These are phyloP conservation scores for Danio rerio DNA, from an alignment of 2,113 vertebrate species.

Conservation along the genomic window GRCz12tu NC_133185.1:2952501-2953000, in stretches of 20 bases:
- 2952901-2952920: not conserved
- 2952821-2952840: not conserved
- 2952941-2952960: not conserved
- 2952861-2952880: not conserved
- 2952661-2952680: not conserved
- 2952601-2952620: not conserved
- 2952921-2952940: not conserved
- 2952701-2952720: slow-evolving; percentile 36
- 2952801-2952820: slow-evolving; percentile 35
- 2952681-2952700: slow-evolving; percentile 41
- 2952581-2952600: no score
- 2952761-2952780: slow-evolving; percentile 33
- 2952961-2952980: not conserved
- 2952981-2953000: not conserved
- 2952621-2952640: not conserved
- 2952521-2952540: no score
- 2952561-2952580: not conserved
- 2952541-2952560: not conserved
- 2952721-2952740: slow-evolving; percentile 44
- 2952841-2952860: no score
- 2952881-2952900: not conserved
- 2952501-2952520: not conserved
- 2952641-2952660: not conserved
- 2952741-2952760: slow-evolving; percentile 26
- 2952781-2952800: slow-evolving; percentile 31